Conservation (phyloP, 2,113 vertebrate genomes). For the Guaruba guarouba region DNA sequence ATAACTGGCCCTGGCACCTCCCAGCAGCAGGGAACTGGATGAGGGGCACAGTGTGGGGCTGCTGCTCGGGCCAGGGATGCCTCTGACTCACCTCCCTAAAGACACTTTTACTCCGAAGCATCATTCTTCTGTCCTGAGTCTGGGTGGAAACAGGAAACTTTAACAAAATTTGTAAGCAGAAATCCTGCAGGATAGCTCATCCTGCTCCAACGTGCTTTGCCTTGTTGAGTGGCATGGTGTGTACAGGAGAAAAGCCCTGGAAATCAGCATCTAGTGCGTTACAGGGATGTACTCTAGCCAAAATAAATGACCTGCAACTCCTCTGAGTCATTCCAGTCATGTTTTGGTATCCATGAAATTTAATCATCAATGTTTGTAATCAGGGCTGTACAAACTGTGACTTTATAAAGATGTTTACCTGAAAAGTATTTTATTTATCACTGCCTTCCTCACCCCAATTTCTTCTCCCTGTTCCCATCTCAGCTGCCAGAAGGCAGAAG, state of each 20-base stretch:
- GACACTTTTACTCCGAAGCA: background rate
- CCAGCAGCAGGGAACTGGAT: background rate
- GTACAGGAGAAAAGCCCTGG: background rate
- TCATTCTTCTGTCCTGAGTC: background rate
- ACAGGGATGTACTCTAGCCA: background rate
- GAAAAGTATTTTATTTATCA: background rate
- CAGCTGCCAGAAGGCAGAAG: background rate
- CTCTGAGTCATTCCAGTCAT: background rate
- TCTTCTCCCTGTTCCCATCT: background rate
- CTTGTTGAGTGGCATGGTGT: background rate
- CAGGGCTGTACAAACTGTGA: background rate
- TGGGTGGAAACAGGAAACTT: background rate
- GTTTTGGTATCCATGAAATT: background rate
- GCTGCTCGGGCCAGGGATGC: background rate
- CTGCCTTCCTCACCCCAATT: background rate
- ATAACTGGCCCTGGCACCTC: background rate
- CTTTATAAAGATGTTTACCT: background rate
- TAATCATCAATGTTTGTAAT: background rate
- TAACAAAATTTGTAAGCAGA: background rate
- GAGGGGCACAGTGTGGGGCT: background rate
- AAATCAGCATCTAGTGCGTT: background rate
- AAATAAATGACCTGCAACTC: background rate
- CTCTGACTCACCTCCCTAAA: background rate
- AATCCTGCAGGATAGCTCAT: background rate
- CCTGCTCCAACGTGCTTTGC: background rate